A percentile compares a stretch with the other conserved stretches of the same genome.
phyloP scores from a whole-genome alignment of 2,113 vertebrate genomes.

The Stomatorhinus ivindoensis region DNA sequence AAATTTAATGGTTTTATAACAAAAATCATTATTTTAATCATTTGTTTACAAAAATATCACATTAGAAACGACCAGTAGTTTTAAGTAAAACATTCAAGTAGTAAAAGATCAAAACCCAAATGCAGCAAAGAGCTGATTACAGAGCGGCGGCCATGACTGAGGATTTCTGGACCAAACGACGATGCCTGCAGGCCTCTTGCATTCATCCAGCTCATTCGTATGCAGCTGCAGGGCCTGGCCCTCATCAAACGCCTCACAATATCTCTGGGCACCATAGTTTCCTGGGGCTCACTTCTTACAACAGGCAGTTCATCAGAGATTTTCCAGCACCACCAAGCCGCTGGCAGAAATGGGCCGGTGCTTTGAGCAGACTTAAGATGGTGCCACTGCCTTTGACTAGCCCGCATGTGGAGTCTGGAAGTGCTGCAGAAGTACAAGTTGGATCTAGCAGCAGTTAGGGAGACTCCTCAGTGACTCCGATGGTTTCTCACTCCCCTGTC shows the following conservation, averaged over 20 bases:
- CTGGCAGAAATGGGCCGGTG: background rate
- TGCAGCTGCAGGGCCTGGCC: background rate
- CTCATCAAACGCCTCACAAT: background rate
- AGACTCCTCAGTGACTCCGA: background rate
- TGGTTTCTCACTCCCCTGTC: background rate
- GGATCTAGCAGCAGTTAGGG: background rate
- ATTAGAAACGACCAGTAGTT: background rate
- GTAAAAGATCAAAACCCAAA: background rate
- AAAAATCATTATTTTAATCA: background rate
- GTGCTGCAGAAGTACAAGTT: background rate
- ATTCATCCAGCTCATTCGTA: background rate
- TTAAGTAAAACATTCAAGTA: background rate
- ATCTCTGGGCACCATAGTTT: background rate
- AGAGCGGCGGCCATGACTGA: background rate
- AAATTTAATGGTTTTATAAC: background rate
- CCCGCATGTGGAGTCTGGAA: background rate
- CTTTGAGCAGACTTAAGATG: background rate
- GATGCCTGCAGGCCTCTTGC: background rate
- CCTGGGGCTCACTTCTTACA: background rate
- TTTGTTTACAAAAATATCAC: background rate
- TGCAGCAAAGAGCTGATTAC: background rate
- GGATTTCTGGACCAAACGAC: background rate
- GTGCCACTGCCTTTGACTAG: background rate
- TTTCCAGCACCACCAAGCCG: background rate
- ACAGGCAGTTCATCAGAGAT: background rate